These are phyloP conservation scores for Mirza zaza DNA, from an alignment of 2,113 vertebrate genomes.

Conservation along the genomic window DNA sequence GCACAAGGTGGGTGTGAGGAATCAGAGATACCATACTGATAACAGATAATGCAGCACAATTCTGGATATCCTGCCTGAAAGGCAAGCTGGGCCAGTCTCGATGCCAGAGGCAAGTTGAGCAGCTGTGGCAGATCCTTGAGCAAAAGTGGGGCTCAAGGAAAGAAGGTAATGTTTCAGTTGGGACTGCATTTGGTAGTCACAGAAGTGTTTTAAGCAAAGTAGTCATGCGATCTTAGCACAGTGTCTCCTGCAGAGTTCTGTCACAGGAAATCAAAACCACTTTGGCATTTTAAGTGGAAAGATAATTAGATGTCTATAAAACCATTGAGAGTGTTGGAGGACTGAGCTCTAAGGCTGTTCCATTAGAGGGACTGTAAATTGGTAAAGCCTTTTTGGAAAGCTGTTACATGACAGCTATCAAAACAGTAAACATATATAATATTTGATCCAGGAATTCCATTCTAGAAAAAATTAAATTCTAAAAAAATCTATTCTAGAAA, in stretches of 20 bases:
- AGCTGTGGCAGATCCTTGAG: too few relatives aligned
- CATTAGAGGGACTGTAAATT: neutral
- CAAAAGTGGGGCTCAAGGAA: neutral
- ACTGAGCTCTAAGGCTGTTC: neutral
- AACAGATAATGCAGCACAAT: neutral
- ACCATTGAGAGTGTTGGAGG: neutral
- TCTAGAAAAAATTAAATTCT: neutral
- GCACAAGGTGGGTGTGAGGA: neutral
- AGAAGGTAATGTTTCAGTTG: neutral
- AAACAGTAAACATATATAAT: neutral
- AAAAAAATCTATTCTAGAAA: conserved; percentile 1
- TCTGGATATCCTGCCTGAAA: neutral
- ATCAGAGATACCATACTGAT: neutral
- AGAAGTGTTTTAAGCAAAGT: neutral
- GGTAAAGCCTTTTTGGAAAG: neutral
- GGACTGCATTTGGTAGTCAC: neutral
- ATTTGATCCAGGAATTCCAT: neutral
- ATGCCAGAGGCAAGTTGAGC: neutral
- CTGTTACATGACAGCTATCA: neutral
- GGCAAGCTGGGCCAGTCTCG: neutral
- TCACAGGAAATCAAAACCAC: neutral
- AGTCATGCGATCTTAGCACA: neutral
- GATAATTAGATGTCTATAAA: neutral
- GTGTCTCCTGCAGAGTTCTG: neutral
- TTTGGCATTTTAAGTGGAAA: neutral